Percentiles rank a stretch among this genome's conserved stretches.
These are phyloP conservation scores for Myoxocephalus aenaeus DNA, from an alignment of 2,797 vertebrate genomes.

Conservation along the genomic window DNA sequence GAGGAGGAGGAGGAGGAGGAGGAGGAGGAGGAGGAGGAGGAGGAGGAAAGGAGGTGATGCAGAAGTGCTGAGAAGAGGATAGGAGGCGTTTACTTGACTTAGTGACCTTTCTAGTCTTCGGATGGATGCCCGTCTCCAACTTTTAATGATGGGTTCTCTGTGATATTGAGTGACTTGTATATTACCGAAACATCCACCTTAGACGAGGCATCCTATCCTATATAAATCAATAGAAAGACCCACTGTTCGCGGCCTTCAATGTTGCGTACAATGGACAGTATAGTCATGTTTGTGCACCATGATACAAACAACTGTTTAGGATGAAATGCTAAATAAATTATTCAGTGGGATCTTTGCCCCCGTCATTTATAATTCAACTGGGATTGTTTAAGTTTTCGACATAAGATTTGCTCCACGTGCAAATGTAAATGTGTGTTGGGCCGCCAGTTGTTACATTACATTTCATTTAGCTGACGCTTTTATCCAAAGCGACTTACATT, in stretches of 20 bases:
- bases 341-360: conserved; percentile 8
- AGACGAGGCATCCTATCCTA: neutral
- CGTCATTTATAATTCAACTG: conserved; percentile 15
- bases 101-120: conserved; percentile 15
- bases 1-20: conserved; percentile 13
- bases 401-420: neutral
- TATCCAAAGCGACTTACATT: too few relatives aligned
- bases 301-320: neutral
- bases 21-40: conserved; percentile 4
- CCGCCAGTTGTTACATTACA: neutral
- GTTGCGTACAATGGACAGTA: neutral
- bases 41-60: conserved; percentile 17
- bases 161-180: conserved; percentile 5
- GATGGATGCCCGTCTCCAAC: neutral
- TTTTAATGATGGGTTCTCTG: conserved; percentile 7
- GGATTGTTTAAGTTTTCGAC: neutral
- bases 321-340: conserved; percentile 11
- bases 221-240: neutral
- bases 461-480: too few relatives aligned
- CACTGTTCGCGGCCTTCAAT: neutral
- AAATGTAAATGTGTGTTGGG: neutral
- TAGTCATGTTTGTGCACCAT: neutral
- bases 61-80: conserved; percentile 24
- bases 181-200: neutral
- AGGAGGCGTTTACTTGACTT: conserved; percentile 26